Percentiles rank a stretch among this genome's conserved stretches.
Conservation (phyloP, 2,797 vertebrate species). For the Hippoglossus hippoglossus region DNA sequence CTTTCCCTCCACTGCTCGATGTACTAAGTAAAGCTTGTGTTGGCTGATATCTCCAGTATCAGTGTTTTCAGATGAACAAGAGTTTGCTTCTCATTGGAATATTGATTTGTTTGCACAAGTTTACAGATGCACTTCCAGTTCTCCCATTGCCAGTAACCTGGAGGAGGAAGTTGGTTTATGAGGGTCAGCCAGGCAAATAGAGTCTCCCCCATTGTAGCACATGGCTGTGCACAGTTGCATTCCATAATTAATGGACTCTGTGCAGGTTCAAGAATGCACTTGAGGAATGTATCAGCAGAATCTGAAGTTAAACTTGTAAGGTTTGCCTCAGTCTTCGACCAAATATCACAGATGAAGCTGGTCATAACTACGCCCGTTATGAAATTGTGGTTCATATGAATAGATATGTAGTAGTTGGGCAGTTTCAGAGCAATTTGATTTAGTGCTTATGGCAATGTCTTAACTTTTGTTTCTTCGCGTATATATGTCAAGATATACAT, state of each 20-base stretch:
- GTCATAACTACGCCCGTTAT: neutral
- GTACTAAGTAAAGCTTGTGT: neutral
- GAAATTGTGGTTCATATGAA: neutral
- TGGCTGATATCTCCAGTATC: conserved; percentile 2
- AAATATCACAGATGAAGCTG: neutral
- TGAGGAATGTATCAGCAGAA: conserved; percentile 52
- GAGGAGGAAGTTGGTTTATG: conserved; percentile 27
- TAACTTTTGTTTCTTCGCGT: neutral
- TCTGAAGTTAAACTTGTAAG: conserved; percentile 9
- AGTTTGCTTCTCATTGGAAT: neutral
- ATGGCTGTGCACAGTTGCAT: neutral
- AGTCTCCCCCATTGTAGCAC: conserved; percentile 5
- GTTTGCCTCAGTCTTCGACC: neutral
- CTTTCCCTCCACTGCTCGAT: conserved; percentile 3
- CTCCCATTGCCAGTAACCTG: neutral
- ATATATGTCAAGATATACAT: neutral
- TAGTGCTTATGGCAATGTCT: no score
- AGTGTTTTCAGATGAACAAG: conserved; percentile 2
- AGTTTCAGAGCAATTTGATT: no score
- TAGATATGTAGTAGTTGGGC: no score
- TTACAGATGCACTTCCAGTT: neutral
- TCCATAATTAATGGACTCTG: conserved; percentile 14
- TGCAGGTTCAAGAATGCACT: conserved; percentile 43
- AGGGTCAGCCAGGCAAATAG: conserved; percentile 5
- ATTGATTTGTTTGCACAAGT: neutral